Conservation (phyloP, 37 sponge, comb jelly and placozoan genomes). For the Aplysina aerophoba region DNA sequence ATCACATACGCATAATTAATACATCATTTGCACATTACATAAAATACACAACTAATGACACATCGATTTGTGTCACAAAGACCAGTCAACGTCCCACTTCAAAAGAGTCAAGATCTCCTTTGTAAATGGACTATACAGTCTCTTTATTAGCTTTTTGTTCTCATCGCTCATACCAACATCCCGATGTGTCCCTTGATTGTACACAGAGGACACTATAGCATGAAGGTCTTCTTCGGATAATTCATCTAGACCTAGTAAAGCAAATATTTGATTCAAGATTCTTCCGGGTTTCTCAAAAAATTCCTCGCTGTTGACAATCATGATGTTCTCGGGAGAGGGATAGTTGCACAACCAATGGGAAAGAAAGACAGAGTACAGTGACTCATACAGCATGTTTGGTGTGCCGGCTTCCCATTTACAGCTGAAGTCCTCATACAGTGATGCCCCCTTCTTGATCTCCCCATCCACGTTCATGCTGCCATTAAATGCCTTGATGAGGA, state of each 20-base stretch:
- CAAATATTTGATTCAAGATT: slow-evolving; percentile 56
- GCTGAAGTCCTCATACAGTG: neutral
- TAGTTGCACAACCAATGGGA: slow-evolving; percentile 79
- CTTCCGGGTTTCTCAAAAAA: slow-evolving; percentile 46
- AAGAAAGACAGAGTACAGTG: slow-evolving; percentile 64
- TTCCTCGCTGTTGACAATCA: slow-evolving; percentile 77
- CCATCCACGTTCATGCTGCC: neutral
- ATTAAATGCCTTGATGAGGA: slow-evolving; percentile 19
- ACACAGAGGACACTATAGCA: slow-evolving; percentile 45
- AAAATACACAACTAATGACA: too few species aligned
- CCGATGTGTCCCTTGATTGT: slow-evolving; percentile 48
- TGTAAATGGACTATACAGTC: slow-evolving; percentile 44
- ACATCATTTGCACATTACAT: too few species aligned
- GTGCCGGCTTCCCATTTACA: neutral
- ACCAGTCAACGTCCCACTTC: slow-evolving; percentile 60
- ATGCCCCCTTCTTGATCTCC: neutral
- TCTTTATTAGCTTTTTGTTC: slow-evolving; percentile 25
- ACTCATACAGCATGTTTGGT: slow-evolving; percentile 63
- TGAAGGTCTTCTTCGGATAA: slow-evolving; percentile 14
- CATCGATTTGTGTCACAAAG: neutral
- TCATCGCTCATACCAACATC: slow-evolving; percentile 27
- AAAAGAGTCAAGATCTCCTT: slow-evolving; percentile 46
- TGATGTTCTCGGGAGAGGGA: slow-evolving; percentile 68
- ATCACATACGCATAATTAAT: too few species aligned
- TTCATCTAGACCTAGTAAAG: slow-evolving; percentile 50